Evolutionary conservation across 35 echinoderm and acorn worm species (phyloP).

Genomic region (Eucidaris tribuloides): DNA sequence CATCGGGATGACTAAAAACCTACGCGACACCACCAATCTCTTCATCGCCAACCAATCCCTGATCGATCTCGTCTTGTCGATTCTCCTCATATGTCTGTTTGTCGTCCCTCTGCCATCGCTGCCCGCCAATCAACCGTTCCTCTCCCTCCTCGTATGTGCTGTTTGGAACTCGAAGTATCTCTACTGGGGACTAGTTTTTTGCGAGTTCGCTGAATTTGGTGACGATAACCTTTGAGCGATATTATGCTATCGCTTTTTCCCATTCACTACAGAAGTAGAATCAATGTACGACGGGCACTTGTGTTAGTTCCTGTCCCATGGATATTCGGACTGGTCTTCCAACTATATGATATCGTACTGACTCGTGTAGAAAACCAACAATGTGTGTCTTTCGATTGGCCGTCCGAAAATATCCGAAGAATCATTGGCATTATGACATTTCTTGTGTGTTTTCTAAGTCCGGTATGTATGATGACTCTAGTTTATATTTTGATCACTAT

Average conservation of each 20-base stretch:
- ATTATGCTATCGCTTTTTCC: conserved; percentile 60
- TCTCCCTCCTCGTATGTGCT: conserved; percentile 37
- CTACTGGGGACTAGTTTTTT: conserved; percentile 47
- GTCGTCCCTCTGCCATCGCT: background rate
- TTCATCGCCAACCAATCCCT: conserved; percentile 84
- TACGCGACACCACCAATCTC: conserved; percentile 21
- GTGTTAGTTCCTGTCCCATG: background rate
- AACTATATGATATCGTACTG: background rate
- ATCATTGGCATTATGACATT: conserved; percentile 5
- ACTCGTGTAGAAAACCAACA: conserved; percentile 2
- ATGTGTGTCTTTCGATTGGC: background rate
- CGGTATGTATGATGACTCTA: conserved; percentile 39
- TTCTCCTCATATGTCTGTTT: conserved; percentile 31
- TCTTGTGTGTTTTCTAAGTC: conserved; percentile 19
- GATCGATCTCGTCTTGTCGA: conserved; percentile 46
- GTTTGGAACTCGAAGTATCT: conserved; percentile 66
- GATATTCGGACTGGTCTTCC: conserved; percentile 15
- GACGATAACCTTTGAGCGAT: conserved; percentile 58
- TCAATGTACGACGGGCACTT: background rate
- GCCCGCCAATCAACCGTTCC: background rate
- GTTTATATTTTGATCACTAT: conserved; percentile 47
- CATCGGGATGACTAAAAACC: background rate
- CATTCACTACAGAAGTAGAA: conserved; percentile 21
- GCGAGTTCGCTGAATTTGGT: conserved; percentile 55
- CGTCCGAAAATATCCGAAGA: background rate